These are phyloP conservation scores for Rafetus swinhoei DNA, from an alignment of 2,113 vertebrate genomes.

Conservation along the genomic window DNA sequence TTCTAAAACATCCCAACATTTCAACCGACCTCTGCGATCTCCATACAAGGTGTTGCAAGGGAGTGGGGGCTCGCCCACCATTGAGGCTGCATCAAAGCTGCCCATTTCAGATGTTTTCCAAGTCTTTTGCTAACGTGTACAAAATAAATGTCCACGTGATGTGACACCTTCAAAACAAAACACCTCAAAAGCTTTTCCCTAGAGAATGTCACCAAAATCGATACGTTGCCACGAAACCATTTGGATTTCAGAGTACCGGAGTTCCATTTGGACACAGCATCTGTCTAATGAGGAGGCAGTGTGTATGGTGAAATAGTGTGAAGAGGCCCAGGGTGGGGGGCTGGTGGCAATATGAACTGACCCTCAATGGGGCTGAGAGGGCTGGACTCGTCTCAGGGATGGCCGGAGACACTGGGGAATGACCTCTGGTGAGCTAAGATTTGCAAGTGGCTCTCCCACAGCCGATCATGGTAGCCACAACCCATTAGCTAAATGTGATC, in stretches of 20 bases:
- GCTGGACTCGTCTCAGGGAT: rapidly evolving
- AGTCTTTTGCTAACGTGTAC: not conserved
- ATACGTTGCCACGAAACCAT: not conserved
- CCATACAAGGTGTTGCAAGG: not conserved
- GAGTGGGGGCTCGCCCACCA: not conserved
- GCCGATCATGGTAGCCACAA: rapidly evolving
- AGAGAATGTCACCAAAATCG: not conserved
- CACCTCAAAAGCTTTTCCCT: not conserved
- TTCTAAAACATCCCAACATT: not conserved
- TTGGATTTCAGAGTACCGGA: not conserved
- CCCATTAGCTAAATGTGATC: not conserved
- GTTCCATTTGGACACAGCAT: too few species aligned
- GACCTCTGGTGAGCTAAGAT: not conserved
- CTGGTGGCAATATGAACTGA: not conserved
- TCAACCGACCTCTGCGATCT: not conserved
- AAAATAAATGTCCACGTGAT: rapidly evolving
- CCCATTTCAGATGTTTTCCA: not conserved
- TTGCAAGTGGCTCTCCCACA: not conserved
- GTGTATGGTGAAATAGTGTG: not conserved
- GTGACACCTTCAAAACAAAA: not conserved
- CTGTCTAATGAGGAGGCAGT: not conserved
- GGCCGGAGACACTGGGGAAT: not conserved
- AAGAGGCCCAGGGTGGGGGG: not conserved
- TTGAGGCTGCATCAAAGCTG: not conserved
- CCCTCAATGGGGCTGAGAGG: not conserved